phyloP scores from a whole-genome alignment of 2,113 vertebrate genomes.

The Manacus vitellinus region DNA sequence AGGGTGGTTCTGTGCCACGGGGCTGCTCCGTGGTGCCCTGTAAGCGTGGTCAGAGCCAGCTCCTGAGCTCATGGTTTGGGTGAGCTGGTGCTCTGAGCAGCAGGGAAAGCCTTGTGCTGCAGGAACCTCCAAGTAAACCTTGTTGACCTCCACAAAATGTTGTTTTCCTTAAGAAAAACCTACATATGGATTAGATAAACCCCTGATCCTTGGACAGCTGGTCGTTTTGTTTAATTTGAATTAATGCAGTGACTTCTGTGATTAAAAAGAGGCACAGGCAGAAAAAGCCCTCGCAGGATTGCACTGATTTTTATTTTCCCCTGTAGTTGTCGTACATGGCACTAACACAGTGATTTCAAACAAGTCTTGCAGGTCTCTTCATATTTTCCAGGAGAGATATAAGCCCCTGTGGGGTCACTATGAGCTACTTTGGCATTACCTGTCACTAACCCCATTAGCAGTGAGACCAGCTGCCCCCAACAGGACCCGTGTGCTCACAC shows the following conservation, averaged over 20 bases:
- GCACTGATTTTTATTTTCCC: background rate
- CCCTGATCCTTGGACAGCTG: background rate
- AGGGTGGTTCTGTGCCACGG: fast-evolving
- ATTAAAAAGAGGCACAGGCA: background rate
- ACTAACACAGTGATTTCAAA: background rate
- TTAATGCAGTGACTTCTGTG: background rate
- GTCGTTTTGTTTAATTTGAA: background rate
- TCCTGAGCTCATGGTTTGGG: fast-evolving
- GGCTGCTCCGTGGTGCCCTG: background rate
- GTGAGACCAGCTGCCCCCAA: background rate
- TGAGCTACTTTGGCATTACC: background rate
- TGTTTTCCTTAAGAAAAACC: conserved; percentile 9
- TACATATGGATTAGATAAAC: background rate
- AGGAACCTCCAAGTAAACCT: background rate
- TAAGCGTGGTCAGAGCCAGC: fast-evolving
- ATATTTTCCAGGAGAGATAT: background rate
- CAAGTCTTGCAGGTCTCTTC: background rate
- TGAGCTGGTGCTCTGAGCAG: background rate
- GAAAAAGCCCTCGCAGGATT: background rate
- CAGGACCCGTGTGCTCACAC: background rate
- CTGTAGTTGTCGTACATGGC: background rate
- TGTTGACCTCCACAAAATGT: background rate
- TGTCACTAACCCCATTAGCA: background rate
- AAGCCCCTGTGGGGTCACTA: background rate
- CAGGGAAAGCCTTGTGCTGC: background rate